Percentiles rank a stretch among this genome's conserved stretches.
Evolutionary conservation across 2,888 invertebrate species (phyloP).

Genomic region (Osmoderma eremita): DNA sequence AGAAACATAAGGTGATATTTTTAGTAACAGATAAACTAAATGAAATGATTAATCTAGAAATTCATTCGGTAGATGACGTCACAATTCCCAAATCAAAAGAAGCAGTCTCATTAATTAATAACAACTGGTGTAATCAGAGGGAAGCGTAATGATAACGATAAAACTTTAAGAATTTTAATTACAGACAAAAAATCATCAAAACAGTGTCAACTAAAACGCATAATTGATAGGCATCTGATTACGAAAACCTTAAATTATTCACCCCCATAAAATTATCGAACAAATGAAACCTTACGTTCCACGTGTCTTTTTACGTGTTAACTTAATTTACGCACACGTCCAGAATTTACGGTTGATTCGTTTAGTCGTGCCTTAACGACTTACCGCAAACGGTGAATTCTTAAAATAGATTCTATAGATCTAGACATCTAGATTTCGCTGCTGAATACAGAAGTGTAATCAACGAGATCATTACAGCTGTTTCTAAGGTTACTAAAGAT

Average conservation of each 20-base stretch:
- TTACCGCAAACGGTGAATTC: not conserved
- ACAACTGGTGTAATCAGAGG: too few species aligned
- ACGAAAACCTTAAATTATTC: constrained; percentile 30
- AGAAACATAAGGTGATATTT: too few species aligned
- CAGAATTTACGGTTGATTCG: constrained; percentile 5
- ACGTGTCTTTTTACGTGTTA: constrained; percentile 18
- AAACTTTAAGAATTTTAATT: constrained; percentile 24
- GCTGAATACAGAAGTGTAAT: not conserved
- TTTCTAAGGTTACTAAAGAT: too few species aligned
- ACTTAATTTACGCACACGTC: constrained; percentile 11
- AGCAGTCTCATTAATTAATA: too few species aligned
- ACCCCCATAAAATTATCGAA: constrained; percentile 18
- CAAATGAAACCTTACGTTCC: not conserved
- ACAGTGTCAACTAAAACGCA: constrained; percentile 32
- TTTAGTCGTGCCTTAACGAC: constrained; percentile 3
- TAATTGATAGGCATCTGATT: constrained; percentile 36
- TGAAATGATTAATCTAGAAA: too few species aligned
- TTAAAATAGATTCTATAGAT: too few species aligned
- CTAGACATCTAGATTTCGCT: constrained; percentile 3
- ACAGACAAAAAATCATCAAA: constrained; percentile 21
- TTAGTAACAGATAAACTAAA: too few species aligned
- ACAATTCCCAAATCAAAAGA: too few species aligned
- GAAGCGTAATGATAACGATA: not conserved
- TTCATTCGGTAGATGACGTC: too few species aligned
- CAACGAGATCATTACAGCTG: not conserved